A percentile compares a stretch with the other conserved stretches of the same genome.
These are phyloP conservation scores for Nephrotoma guestfalica DNA, from an alignment of 2,888 invertebrate genomes.

Conservation along the genomic window DNA sequence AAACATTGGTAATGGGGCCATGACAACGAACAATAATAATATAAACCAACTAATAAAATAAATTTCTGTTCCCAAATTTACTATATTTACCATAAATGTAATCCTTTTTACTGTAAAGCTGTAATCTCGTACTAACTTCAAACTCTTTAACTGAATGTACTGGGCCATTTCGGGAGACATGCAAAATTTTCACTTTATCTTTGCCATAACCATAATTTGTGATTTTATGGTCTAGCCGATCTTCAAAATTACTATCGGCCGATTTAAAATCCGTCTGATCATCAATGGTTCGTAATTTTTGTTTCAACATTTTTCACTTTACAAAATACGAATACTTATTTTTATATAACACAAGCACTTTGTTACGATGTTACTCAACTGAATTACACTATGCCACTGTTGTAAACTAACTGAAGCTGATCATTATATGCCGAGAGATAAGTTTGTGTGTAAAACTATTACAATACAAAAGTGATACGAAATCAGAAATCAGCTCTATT, in stretches of 20 bases:
- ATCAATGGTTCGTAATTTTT: not conserved
- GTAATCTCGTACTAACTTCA: slow-evolving; percentile 57
- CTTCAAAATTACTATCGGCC: not conserved
- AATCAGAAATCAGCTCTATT: not conserved
- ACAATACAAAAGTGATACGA: not conserved
- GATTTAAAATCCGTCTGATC: not conserved
- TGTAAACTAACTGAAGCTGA: not conserved
- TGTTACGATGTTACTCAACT: not conserved
- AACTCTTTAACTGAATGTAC: slow-evolving; percentile 58
- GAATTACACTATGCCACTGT: not conserved
- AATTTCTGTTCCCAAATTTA: not conserved
- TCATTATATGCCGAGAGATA: not conserved
- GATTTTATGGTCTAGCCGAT: not conserved
- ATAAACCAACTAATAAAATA: not conserved
- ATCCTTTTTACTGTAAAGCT: slow-evolving; percentile 52
- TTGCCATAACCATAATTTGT: slow-evolving; percentile 37
- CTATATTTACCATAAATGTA: slow-evolving; percentile 39
- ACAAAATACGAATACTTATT: not conserved
- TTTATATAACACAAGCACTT: not conserved
- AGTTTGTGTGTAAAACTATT: not conserved
- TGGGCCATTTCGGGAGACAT: slow-evolving; percentile 50
- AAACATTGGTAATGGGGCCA: no score
- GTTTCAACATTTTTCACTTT: not conserved
- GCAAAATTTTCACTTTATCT: slow-evolving; percentile 55
- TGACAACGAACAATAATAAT: not conserved